These are phyloP conservation scores for Orientallactaga sibirica DNA, from an alignment of 2,797 vertebrate genomes.

Conservation along the genomic window DNA sequence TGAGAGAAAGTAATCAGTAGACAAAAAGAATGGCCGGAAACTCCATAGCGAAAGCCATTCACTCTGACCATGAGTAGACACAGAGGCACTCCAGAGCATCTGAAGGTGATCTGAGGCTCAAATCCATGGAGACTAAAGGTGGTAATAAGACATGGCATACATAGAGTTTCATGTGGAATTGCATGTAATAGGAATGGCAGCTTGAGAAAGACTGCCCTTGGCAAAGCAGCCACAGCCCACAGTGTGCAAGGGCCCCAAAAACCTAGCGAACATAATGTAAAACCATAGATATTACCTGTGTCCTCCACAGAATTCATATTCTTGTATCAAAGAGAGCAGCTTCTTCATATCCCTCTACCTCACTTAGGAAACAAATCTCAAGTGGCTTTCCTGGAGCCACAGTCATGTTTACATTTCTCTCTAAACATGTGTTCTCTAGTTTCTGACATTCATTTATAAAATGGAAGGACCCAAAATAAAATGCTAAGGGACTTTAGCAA, in stretches of 20 bases:
- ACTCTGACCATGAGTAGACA: too few species aligned
- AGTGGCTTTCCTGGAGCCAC: neutral
- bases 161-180: neutral
- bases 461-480: neutral
- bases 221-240: neutral
- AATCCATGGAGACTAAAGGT: neutral
- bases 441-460: neutral
- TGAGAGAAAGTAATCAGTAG: neutral
- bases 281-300: neutral
- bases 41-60: neutral
- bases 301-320: neutral
- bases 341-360: too few species aligned
- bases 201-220: neutral
- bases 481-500: neutral
- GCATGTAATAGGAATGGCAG: neutral
- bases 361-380: too few species aligned
- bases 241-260: too few species aligned
- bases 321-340: neutral
- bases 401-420: neutral
- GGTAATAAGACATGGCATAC: neutral
- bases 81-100: rapidly evolving
- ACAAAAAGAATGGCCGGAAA: neutral
- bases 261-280: neutral
- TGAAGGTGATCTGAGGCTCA: neutral
- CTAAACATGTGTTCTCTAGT: neutral